Conservation (phyloP, 92 coral and sea anemone species). For the Actinernus sp. region DNA sequence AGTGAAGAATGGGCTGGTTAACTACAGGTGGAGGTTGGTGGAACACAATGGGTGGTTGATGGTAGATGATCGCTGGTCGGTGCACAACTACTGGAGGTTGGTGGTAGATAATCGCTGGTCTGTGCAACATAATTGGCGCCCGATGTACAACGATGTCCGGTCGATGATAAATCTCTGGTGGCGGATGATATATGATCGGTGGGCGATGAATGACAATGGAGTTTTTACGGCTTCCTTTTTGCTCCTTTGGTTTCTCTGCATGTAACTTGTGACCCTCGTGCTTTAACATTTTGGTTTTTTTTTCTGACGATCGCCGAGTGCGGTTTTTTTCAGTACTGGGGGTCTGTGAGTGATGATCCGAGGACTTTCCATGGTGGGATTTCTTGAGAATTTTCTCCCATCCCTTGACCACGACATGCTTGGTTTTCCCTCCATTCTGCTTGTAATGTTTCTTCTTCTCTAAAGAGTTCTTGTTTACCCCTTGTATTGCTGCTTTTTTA, state of each 20-base stretch:
- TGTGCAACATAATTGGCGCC: conserved; percentile 94
- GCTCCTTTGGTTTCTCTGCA: conserved; percentile 76
- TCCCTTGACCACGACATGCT: conserved; percentile 25
- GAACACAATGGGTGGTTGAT: conserved; percentile 96
- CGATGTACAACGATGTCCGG: conserved; percentile 99
- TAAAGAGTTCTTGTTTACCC: conserved; percentile 4
- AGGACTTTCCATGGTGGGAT: conserved; percentile 45
- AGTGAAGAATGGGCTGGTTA: conserved; percentile 93
- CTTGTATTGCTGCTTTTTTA: conserved; percentile 75
- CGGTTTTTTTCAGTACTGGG: conserved; percentile 20
- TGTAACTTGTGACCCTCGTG: conserved; percentile 23
- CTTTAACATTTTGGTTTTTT: conserved; percentile 3
- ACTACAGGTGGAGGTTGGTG: conserved; percentile 99
- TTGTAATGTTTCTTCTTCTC: conserved; percentile 24
- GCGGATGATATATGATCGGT: conserved; percentile 99
- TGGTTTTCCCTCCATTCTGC: conserved; percentile 4
- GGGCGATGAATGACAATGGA: conserved; percentile 96
- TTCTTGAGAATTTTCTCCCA: conserved; percentile 49
- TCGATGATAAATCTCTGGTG: conserved; percentile 98
- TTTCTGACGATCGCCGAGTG: conserved; percentile 37
- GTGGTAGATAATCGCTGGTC: conserved; percentile 96
- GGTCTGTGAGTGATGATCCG: conserved; percentile 3
- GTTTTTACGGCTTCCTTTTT: conserved; percentile 83
- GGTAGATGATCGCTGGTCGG: conserved; percentile 97
- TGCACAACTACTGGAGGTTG: conserved; percentile 99